Evolutionary conservation across 2,888 invertebrate species (phyloP), one percentile per base, ranked within the genome.

Genomic region (Trypoxylon attenuatum): DNA sequence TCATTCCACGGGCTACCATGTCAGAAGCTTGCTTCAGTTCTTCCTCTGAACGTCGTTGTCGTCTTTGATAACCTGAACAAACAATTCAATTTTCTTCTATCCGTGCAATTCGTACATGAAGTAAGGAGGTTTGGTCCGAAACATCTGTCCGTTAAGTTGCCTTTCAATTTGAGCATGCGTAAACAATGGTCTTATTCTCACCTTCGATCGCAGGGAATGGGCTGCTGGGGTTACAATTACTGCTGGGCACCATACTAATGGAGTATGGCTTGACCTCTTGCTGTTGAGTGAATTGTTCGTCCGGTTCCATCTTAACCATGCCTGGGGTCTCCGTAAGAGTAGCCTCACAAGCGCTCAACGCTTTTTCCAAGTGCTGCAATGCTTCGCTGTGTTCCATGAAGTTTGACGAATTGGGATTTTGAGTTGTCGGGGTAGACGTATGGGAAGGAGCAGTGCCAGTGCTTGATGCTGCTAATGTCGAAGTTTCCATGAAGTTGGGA

Each of bases 1-100:
- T 95, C 88, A 93, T 93, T 0, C 95, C 95, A 55, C 94, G 91
- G n/a, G 94, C 93, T 67, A 95, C 94, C 87, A 94, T 94, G 84
- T 94, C 94, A 2, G 95, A 95, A 0, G 95, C 95, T 82, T 94
- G 91, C n/a, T 93, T 90, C 50, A 94, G 83, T 77, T 93, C 92
- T 45, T 91, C 92, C 85, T 94, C 94, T 23, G 94, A 93, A 74
- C 94, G 91, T 0, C 94, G 89, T 59, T 87, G 87, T 69, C 87
- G 85, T 83, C 84, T 84, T 73, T 86, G 87, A 73, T 86, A 87
- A 46, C 87, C 87, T 87, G 66, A 0, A 67, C 25, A 19, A n/a
- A 2, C 5, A 29, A 1, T 8, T 10, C 5, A 5, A 43, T n/a
- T 1, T 0, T 10, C 1, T 6, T 25, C 10, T 3, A 0, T 0